Evolutionary conservation across 2,888 invertebrate species (phyloP).

Genomic region (Papilio elwesi): DNA sequence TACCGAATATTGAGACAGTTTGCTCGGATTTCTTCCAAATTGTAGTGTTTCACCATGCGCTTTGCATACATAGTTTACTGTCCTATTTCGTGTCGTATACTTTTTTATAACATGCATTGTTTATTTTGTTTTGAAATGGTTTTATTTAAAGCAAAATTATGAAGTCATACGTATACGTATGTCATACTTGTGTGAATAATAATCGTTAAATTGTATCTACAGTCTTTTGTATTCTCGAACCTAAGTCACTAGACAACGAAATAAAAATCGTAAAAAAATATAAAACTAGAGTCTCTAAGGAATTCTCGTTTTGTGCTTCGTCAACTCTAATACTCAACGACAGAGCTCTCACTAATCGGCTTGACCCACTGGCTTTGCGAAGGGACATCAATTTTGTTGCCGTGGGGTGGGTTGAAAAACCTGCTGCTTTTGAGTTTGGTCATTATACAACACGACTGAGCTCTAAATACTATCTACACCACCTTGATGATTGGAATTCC

Average conservation of each 20-base stretch:
- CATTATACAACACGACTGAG: too few relatives aligned
- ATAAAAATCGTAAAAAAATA: too few relatives aligned
- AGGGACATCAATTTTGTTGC: too few relatives aligned
- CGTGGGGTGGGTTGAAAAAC: too few relatives aligned
- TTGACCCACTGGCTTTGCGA: too few relatives aligned
- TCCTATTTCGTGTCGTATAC: not conserved
- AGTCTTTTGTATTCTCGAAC: not conserved
- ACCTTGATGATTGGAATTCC: too few relatives aligned
- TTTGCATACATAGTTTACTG: not conserved
- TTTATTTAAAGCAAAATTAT: not conserved
- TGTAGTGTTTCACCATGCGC: slow-evolving; percentile 49
- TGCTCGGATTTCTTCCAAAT: slow-evolving; percentile 60
- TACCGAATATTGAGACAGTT: slow-evolving; percentile 55
- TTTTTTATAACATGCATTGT: not conserved
- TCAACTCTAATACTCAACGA: too few relatives aligned
- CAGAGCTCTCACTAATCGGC: too few relatives aligned
- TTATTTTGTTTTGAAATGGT: not conserved
- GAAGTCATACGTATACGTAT: not conserved
- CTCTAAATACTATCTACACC: too few relatives aligned
- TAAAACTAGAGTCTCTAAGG: too few relatives aligned
- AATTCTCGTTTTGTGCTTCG: too few relatives aligned
- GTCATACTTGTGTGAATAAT: not conserved
- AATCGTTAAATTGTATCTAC: not conserved
- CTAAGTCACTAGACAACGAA: not conserved
- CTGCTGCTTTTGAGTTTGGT: too few relatives aligned